A percentile compares a stretch with the other conserved stretches of the same genome.
phyloP scores from a whole-genome alignment of 2,888 invertebrate genomes.

The Oscheius onirici region DNA sequence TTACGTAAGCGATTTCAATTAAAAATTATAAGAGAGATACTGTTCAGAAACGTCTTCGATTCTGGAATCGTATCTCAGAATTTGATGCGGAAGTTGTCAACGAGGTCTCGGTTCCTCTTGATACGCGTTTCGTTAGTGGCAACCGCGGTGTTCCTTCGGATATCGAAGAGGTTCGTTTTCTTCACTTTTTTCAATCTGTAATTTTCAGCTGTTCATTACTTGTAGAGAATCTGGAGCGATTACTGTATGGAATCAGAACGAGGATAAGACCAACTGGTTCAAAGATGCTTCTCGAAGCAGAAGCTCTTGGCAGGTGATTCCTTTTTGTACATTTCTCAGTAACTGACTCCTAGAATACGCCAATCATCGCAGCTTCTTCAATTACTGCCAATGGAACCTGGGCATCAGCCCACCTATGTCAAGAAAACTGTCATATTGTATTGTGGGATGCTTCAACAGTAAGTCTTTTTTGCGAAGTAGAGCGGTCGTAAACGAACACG shows the following conservation, averaged over 20 bases:
- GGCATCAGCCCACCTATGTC: slow-evolving; percentile 21
- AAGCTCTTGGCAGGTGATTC: slow-evolving; percentile 23
- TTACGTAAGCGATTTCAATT: slow-evolving; percentile 17
- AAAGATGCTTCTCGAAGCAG: background rate
- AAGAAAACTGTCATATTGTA: background rate
- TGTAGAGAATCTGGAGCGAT: slow-evolving; percentile 16
- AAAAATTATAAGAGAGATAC: no score
- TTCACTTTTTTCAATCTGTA: background rate
- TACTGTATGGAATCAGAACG: slow-evolving; percentile 15
- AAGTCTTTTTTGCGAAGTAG: background rate
- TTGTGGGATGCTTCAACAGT: slow-evolving; percentile 6
- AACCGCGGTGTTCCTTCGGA: slow-evolving; percentile 1
- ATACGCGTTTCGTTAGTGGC: slow-evolving; percentile 27
- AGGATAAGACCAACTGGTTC: slow-evolving; percentile 2
- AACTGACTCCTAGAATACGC: background rate
- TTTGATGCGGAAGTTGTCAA: slow-evolving; percentile 20
- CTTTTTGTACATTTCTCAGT: background rate
- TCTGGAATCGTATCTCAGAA: slow-evolving; percentile 41
- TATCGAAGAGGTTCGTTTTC: slow-evolving; percentile 9
- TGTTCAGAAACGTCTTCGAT: slow-evolving; percentile 43
- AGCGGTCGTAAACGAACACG: no score
- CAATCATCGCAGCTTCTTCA: slow-evolving; percentile 9
- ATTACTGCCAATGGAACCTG: slow-evolving; percentile 8
- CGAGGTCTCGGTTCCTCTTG: slow-evolving; percentile 29
- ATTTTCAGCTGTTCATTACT: slow-evolving; percentile 12